Evolutionary conservation across 35 echinoderm and acorn worm species (phyloP), one percentile per base, ranked within the genome.

Genomic region (Apostichopus californicus): DNA sequence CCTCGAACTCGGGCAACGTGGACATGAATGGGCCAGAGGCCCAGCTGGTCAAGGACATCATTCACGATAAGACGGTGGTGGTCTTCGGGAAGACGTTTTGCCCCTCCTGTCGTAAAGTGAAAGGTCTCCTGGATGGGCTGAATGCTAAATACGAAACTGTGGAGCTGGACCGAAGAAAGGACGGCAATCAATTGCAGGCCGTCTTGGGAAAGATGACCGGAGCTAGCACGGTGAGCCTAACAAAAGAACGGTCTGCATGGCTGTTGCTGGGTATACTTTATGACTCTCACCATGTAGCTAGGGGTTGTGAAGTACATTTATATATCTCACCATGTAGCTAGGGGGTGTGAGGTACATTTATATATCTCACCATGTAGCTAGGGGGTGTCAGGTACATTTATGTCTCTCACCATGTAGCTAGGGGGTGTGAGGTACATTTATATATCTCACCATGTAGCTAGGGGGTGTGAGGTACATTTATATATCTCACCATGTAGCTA

Each of bases 31-130:
- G 89, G 3, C 93, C 95, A 1, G 95, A 94, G 64, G 93, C 89
- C 15, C 28, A 94, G 86, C 15, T 92, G 7, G 91, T 94, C 5
- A 87, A 90, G 64, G 88, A 93, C 13, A 98, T 95, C 72, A 94
- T 95, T 23, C 95, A 98, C 56, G 97, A 98, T 14, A 98, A 98
- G 53, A 92, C 84, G 24, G 97, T 98, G 0, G 91, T 98, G 22
- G 95, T 98, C 20, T 98, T 98, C 90, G 94, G 95, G 56, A 98
- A 98, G 95, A 91, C 94, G 20, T 80, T 57, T 68, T 98, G 97
- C 71, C 95, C 92, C 46, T 94, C 92, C 81, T 98, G 95, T 78
- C 68, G 60, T 0, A 93, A 86, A 88, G 97, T 93, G 15, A 98
- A 98, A 86, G 66, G 54, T 15, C 89, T 93, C 8, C 71, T 98